Evolutionary conservation across 2,113 vertebrate genomes (phyloP).

Genomic region (Eudyptes chrysolophus): DNA sequence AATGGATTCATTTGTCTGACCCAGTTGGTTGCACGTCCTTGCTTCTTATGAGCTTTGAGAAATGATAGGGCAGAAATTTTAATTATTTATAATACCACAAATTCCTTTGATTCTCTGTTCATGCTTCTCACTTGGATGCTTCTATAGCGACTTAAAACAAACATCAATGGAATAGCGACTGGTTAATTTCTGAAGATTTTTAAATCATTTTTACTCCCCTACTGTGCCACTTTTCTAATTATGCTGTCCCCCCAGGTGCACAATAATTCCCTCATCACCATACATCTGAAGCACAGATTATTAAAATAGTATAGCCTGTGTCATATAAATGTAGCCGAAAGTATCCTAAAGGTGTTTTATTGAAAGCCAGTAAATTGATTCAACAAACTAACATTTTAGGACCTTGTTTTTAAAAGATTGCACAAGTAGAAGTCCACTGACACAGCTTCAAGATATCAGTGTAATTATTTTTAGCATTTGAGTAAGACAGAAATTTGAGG

Average conservation of each 20-base stretch:
- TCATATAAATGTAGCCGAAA: slow-evolving; percentile 57
- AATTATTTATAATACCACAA: slow-evolving; percentile 75
- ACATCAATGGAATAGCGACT: slow-evolving; percentile 42
- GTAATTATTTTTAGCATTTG: slow-evolving; percentile 21
- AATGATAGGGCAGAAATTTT: slow-evolving; percentile 69
- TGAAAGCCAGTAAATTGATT: slow-evolving; percentile 58
- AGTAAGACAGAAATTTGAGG: slow-evolving; percentile 12
- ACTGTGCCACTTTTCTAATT: slow-evolving; percentile 76
- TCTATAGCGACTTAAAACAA: slow-evolving; percentile 68
- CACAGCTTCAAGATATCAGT: background rate
- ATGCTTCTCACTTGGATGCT: slow-evolving; percentile 56
- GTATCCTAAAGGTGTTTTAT: slow-evolving; percentile 59
- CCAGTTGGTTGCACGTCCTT: slow-evolving; percentile 65
- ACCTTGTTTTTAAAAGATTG: slow-evolving; percentile 35
- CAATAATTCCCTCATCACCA: slow-evolving; percentile 73
- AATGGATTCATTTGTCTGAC: slow-evolving; percentile 73
- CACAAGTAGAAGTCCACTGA: background rate
- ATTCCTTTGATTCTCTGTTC: slow-evolving; percentile 50
- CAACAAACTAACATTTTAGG: slow-evolving; percentile 45
- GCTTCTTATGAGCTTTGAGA: slow-evolving; percentile 66
- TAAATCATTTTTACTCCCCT: slow-evolving; percentile 74
- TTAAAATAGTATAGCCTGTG: slow-evolving; percentile 71
- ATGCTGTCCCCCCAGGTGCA: slow-evolving; percentile 72
- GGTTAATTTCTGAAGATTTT: slow-evolving; percentile 71
- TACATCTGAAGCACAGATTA: slow-evolving; percentile 70